Evolutionary conservation across 2,113 vertebrate species (phyloP).

Genomic region (Pristiophorus japonicus): DNA sequence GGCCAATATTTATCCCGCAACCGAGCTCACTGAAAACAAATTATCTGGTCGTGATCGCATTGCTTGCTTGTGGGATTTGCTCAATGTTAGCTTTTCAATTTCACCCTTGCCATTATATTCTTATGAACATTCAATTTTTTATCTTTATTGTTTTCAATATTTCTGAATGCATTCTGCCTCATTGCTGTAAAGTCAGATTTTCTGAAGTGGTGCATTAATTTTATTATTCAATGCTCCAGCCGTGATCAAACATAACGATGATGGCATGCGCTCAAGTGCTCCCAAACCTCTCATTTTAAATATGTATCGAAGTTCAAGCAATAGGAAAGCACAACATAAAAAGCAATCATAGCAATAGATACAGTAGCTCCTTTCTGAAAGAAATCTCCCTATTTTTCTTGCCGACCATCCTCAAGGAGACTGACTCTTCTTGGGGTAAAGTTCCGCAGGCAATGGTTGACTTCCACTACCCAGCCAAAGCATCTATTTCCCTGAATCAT

Average conservation of each 20-base stretch:
- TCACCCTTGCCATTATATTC: not conserved
- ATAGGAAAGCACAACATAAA: not conserved
- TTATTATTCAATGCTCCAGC: not conserved
- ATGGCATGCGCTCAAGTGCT: not conserved
- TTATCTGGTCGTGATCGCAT: not conserved
- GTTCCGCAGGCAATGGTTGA: not conserved
- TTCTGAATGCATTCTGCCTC: not conserved
- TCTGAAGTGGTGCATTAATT: not conserved
- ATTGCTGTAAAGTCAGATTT: not conserved
- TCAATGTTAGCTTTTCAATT: too few species aligned
- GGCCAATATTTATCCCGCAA: not conserved
- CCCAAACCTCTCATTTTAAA: not conserved
- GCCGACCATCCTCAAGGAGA: not conserved
- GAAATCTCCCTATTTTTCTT: not conserved
- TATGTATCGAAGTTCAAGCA: not conserved
- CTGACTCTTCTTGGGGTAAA: not conserved
- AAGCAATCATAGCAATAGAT: not conserved
- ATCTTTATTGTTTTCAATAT: not conserved
- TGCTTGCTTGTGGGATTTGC: not conserved
- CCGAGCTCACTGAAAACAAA: not conserved
- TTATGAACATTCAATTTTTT: conserved; percentile 11
- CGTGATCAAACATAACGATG: not conserved
- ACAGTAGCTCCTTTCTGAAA: not conserved
- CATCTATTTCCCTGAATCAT: not conserved
- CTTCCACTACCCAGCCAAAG: not conserved